Percentiles rank a stretch among this genome's conserved stretches.
phyloP scores from a whole-genome alignment of 2,888 invertebrate species.

The Patella pellucida region DNA sequence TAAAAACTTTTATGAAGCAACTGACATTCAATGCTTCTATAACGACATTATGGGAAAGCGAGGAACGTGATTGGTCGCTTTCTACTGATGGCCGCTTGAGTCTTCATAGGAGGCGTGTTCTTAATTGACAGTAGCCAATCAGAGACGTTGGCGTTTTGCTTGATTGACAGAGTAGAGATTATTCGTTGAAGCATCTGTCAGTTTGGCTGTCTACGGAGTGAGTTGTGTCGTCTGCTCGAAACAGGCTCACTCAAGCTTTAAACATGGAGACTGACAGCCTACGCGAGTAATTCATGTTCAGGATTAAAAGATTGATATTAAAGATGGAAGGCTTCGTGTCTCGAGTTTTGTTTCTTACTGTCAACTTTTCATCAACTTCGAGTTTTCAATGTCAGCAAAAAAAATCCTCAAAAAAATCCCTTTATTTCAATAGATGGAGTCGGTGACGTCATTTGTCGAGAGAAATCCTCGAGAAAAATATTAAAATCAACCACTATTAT shows the following conservation, averaged over 20 bases:
- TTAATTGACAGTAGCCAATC: no score
- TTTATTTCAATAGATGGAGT: no score
- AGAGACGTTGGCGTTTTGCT: background rate
- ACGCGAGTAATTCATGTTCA: conserved; percentile 1
- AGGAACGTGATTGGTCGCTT: conserved; percentile 34
- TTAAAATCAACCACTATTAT: no score
- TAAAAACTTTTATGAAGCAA: conserved; percentile 26
- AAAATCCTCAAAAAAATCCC: no score
- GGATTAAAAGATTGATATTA: no score
- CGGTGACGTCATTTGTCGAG: no score
- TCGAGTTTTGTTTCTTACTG: no score
- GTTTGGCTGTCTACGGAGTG: background rate
- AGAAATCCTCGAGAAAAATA: no score
- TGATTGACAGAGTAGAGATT: conserved; percentile 7
- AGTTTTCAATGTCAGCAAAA: no score
- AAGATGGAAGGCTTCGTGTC: no score
- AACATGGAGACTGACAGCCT: background rate
- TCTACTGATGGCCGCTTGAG: conserved; percentile 19
- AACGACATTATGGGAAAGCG: conserved; percentile 28
- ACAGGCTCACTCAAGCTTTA: background rate
- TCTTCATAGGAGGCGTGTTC: no score
- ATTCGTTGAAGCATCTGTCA: background rate
- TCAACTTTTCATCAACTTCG: no score
- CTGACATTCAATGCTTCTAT: conserved; percentile 36
- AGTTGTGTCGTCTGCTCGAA: conserved; percentile 1